Percentiles rank a stretch among this genome's conserved stretches.
Evolutionary conservation across 1,140 invertebrate genomes (phyloP).

Genomic region (Sycophila sp.): DNA sequence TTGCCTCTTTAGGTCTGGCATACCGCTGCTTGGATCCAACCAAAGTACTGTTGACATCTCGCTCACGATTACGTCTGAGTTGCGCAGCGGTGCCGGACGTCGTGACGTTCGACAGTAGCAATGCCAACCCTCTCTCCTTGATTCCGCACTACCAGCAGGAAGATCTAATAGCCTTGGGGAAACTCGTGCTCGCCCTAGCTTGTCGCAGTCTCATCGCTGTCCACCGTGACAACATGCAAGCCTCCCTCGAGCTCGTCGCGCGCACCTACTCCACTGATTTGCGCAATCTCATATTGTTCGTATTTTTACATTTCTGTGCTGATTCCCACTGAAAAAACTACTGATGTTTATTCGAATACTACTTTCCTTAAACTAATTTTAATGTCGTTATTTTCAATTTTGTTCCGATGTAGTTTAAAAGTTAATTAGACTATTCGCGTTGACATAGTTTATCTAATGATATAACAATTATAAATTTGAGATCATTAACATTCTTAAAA

Average conservation of each 20-base stretch:
- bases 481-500: no score
- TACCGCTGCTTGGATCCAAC: slow-evolving; percentile 87
- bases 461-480: no score
- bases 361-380: no score
- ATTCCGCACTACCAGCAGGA: slow-evolving; percentile 90
- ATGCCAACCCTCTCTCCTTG: slow-evolving; percentile 72
- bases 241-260: slow-evolving; percentile 88
- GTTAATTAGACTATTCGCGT: no score
- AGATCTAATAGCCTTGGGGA: slow-evolving; percentile 91
- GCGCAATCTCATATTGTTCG: slow-evolving; percentile 92
- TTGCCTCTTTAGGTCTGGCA: slow-evolving; percentile 67
- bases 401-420: no score
- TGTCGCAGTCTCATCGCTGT: slow-evolving; percentile 90
- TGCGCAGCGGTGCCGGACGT: slow-evolving; percentile 87
- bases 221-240: slow-evolving; percentile 84
- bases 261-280: slow-evolving; percentile 92
- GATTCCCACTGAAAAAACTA: no score
- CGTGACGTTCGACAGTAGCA: slow-evolving; percentile 77
- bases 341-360: no score
- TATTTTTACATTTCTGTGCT: slow-evolving; percentile 52
- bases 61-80: slow-evolving; percentile 79
- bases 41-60: slow-evolving; percentile 86
- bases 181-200: slow-evolving; percentile 88
- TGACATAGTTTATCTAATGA: no score
- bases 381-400: no score